These are phyloP conservation scores for Trididemnum nubilum DNA, from an alignment of 23 tunicate species.

Conservation along the genomic window DNA sequence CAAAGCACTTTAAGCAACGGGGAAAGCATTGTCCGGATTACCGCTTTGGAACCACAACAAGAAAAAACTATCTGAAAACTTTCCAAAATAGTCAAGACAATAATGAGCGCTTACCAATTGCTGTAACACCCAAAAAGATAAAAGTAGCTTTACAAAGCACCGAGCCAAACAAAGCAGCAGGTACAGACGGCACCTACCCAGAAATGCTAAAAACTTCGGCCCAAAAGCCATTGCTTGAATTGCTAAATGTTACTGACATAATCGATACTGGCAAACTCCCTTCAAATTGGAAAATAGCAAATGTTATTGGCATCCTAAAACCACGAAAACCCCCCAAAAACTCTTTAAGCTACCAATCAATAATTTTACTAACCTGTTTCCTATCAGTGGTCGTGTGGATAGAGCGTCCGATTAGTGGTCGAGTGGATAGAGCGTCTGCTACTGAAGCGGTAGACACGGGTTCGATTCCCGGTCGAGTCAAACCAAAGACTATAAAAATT, in stretches of 20 bases:
- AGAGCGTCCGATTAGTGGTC: no score
- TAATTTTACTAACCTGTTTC: background rate
- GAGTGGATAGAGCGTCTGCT: no score
- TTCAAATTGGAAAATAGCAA: background rate
- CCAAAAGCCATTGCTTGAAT: slow-evolving; percentile 6
- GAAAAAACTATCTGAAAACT: background rate
- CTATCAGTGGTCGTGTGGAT: no score
- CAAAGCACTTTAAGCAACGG: slow-evolving; percentile 15
- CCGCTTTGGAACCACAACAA: background rate
- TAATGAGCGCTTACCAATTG: background rate
- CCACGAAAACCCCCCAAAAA: slow-evolving; percentile 9
- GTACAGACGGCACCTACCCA: slow-evolving; percentile 26
- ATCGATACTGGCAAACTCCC: background rate
- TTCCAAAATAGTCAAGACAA: background rate
- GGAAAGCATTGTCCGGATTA: slow-evolving; percentile 11
- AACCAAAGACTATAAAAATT: no score
- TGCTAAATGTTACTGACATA: background rate
- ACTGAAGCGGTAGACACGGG: no score
- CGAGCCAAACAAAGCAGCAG: slow-evolving; percentile 12
- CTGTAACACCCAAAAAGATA: background rate
- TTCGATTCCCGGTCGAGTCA: no score
- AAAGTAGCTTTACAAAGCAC: slow-evolving; percentile 5
- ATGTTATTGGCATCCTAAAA: slow-evolving; percentile 17
- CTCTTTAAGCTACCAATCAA: background rate
- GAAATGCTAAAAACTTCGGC: slow-evolving; percentile 22